Base-by-base conservation (phyloP, 2,797 vertebrate genomes). In the Platalea minor region DNA sequence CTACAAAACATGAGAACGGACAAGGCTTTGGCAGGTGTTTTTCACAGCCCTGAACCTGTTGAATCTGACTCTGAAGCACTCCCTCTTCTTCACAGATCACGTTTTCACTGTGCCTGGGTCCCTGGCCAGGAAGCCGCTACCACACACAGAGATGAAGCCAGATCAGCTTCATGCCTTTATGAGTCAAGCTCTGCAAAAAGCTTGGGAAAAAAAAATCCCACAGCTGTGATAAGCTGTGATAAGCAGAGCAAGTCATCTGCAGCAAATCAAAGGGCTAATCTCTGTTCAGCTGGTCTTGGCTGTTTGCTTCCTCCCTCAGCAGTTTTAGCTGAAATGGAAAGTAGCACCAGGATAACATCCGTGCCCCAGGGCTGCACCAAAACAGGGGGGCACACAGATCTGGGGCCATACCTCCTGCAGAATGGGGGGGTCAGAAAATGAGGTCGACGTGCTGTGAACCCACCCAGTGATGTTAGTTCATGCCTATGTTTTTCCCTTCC, bases 241-340 rank as follows among this genome's bases (percentile, higher is more conserved):
- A 95, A 85, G 76, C 90, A 89, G 74, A 87, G 74, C 41, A 64
- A 87, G 74, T 85, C 41, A 79, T 39, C 77, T 59, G 81, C 54
- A 91, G 78, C 72, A 89, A 79, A 95, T 76, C 91, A 94, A 79
- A 92, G 70, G 78, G 63, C 84, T 93, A 41, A 63, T 67, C 85
- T 94, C 60, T 1, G 3, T 56, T 56, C 67, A 86, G 79, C 90
- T 77, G 76, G 31, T 46, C 53, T 63, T 63, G 80, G 69, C 74
- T 84, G 88, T 70, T 60, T 70, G 85, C 69, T 77, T 79, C 61
- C 56, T 80, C 64, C 82, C 51, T 73, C 61, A 17, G 59, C 5
- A 57, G 69, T 46, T 77, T 41, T 20, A 85, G 54, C 41, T 65
- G 65, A 91, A 92, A 72, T 46, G n/a, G 28, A 54, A 86, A 94